Evolutionary conservation across 2,113 vertebrate genomes (phyloP).

Genomic region (Paedocypris sp.): DNA sequence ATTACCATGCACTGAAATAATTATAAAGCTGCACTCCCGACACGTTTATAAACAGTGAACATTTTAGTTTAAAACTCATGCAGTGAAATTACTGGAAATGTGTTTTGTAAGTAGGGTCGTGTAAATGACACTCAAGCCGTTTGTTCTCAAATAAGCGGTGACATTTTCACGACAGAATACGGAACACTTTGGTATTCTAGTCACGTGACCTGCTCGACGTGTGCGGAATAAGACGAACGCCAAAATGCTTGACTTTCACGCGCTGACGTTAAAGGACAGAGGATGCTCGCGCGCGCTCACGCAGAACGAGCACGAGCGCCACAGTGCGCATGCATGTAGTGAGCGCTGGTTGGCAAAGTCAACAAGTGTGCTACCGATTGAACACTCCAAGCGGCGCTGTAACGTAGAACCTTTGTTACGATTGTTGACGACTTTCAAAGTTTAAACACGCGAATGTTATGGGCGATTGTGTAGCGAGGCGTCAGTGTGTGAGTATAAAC

Average conservation of each 20-base stretch:
- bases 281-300: no score
- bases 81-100: neutral
- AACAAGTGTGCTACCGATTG: no score
- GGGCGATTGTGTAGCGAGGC: no score
- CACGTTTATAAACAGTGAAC: neutral
- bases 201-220: neutral
- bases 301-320: no score
- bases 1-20: neutral
- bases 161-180: neutral
- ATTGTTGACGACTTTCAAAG: no score
- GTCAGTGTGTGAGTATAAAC: no score
- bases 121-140: neutral
- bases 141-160: neutral
- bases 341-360: no score
- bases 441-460: no score
- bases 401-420: no score
- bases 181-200: neutral
- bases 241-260: slow-evolving; percentile 9
- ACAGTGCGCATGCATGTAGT: neutral
- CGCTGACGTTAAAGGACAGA: slow-evolving; percentile 6
- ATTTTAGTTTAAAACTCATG: no score
- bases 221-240: neutral
- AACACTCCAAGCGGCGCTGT: no score
- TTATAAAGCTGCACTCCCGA: neutral
- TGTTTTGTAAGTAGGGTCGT: neutral